Base-by-base conservation (phyloP, 2,113 vertebrate species). In the chimpanzee (Pan troglodytes) region DNA sequence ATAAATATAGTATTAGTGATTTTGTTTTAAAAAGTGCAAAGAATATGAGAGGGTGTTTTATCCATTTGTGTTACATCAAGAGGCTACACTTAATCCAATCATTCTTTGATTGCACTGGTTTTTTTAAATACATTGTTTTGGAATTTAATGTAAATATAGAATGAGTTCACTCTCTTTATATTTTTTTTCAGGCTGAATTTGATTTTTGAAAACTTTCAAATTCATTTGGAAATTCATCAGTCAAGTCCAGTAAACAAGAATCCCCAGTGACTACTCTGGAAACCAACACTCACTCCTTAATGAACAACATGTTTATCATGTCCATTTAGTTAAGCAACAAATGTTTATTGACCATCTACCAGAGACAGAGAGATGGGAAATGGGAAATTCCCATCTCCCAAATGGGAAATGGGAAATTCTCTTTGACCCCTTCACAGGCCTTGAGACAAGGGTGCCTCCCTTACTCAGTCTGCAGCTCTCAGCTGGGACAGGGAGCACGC, bases 171-270 rank as follows among this genome's bases (percentile, higher is more conserved):
- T 80, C 12, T 68, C 3, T 50, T 35, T 78, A 38, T 61, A 72
- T 88, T 27, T 61, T 23, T 18, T 6, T 64, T n/a, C 40, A 93
- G 0, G 61, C 17, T 85, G 38, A 81, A 85, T 81, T 40, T 88
- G 9, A 89, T n/a, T 84, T 92, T 94, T 83, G 18, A 43, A 93
- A 88, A 93, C n/a, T 87, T 93, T 12, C 45, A 95, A 55, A 68
- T 76, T 94, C 11, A 10, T 70, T 67, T 93, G 25, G 11, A 88
- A 91, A 78, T 90, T 59, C 38, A 75, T 93, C 30, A 64, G 35
- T 84, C 45, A 93, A 76, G 4, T 92, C 55, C 86, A 25, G 85
- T 79, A 87, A 94, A 57, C 64, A 1, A 91, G 40, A 93, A 32
- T 16, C 38, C 72, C 38, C 27, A 81, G 22, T 73, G 68, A 88